phyloP scores from a whole-genome alignment of 2,113 vertebrate species.

The Ranitomeya imitator region DNA sequence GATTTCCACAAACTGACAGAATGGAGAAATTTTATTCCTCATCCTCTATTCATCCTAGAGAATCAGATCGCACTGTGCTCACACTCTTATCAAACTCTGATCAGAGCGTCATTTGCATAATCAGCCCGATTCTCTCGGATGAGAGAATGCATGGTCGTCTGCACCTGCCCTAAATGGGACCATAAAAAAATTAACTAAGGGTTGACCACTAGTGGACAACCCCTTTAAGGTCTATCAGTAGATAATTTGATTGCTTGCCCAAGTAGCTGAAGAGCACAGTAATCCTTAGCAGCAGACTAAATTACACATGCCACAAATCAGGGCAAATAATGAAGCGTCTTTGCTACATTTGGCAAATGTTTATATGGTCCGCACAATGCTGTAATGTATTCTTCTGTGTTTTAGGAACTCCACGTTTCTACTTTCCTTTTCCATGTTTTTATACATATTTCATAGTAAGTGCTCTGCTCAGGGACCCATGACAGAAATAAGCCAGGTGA shows the following conservation, averaged over 20 bases:
- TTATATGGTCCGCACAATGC: neutral
- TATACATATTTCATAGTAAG: neutral
- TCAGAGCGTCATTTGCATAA: too few species aligned
- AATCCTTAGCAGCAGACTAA: neutral
- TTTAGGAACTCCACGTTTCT: neutral
- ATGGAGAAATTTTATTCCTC: too few species aligned
- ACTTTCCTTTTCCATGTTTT: neutral
- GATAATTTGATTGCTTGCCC: neutral
- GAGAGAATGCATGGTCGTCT: too few species aligned
- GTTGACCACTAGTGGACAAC: neutral
- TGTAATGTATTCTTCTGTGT: neutral
- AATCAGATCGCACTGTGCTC: too few species aligned
- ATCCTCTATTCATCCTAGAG: too few species aligned
- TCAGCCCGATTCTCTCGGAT: too few species aligned
- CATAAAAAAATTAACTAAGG: too few species aligned
- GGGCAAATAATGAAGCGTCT: neutral
- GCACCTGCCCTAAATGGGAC: too few species aligned
- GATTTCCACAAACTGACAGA: too few species aligned
- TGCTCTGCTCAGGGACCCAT: slow-evolving; percentile 16
- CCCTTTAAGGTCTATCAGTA: neutral
- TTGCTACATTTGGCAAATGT: neutral
- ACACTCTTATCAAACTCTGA: too few species aligned
- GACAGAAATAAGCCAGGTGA: neutral
- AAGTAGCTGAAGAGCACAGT: neutral
- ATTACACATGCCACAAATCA: neutral